Percentiles rank a stretch among this genome's conserved stretches.
Evolutionary conservation across 2,113 vertebrate genomes (phyloP).

Genomic region (Clinocottus analis): DNA sequence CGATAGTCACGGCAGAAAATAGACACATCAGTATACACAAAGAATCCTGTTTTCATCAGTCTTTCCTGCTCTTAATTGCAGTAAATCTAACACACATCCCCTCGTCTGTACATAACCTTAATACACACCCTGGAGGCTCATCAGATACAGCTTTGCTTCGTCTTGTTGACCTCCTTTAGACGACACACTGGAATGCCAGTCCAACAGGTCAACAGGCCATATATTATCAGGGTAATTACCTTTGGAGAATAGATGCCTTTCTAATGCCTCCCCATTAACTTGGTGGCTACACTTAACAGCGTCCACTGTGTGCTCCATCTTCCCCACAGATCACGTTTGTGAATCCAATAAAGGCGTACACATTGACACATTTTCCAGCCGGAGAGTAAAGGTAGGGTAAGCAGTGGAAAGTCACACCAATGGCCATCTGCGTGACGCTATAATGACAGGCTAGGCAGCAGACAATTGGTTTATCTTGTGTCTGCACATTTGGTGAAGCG

Average conservation of each 20-base stretch:
- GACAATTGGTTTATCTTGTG: slow-evolving; percentile 28
- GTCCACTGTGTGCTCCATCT: slow-evolving; percentile 46
- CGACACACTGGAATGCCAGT: slow-evolving; percentile 51
- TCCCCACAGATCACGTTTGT: slow-evolving; percentile 35
- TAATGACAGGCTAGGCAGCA: slow-evolving; percentile 30
- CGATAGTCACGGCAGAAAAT: slow-evolving; percentile 16
- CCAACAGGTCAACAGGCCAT: slow-evolving; percentile 68
- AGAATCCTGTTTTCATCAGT: background rate
- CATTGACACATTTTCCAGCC: slow-evolving; percentile 58
- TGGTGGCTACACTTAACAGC: slow-evolving; percentile 42
- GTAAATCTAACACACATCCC: background rate
- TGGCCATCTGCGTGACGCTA: slow-evolving; percentile 34
- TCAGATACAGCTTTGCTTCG: slow-evolving; percentile 46
- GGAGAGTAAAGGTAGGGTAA: slow-evolving; percentile 26
- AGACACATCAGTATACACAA: slow-evolving; percentile 31
- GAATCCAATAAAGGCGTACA: slow-evolving; percentile 57
- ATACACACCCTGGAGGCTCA: slow-evolving; percentile 9
- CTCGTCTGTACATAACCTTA: slow-evolving; percentile 1
- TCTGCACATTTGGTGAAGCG: slow-evolving; percentile 5
- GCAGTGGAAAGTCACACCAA: slow-evolving; percentile 50
- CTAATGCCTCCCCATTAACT: slow-evolving; percentile 61
- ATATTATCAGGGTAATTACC: slow-evolving; percentile 76
- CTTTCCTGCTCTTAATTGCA: slow-evolving; percentile 1
- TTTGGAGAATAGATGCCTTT: slow-evolving; percentile 66
- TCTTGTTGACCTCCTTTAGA: slow-evolving; percentile 69